Percentiles rank a stretch among this genome's conserved stretches.
phyloP scores from a whole-genome alignment of 2,888 invertebrate genomes.

The Chromoteleia sp. region DNA sequence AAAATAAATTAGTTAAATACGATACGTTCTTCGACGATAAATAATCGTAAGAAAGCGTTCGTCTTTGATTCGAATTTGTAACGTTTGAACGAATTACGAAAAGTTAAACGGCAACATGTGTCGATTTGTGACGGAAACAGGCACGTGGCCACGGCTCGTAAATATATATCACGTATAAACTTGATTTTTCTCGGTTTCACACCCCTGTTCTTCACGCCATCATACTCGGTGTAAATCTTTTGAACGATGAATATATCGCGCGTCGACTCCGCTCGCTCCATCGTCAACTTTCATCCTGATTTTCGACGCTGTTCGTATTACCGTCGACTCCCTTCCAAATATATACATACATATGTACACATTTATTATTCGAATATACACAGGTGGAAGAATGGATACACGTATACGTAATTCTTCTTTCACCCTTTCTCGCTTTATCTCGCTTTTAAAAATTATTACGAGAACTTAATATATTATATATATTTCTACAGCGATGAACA shows the following conservation, averaged over 20 bases:
- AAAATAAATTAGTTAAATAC: too few relatives aligned
- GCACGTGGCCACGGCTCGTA: slow-evolving; percentile 35
- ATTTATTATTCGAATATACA: slow-evolving; percentile 68
- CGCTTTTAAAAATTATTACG: slow-evolving; percentile 37
- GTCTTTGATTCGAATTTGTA: too few relatives aligned
- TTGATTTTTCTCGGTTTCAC: slow-evolving; percentile 66
- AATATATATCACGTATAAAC: slow-evolving; percentile 58
- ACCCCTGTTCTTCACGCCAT: slow-evolving; percentile 65
- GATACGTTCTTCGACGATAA: too few relatives aligned
- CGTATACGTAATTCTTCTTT: slow-evolving; percentile 38
- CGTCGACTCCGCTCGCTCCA: slow-evolving; percentile 52
- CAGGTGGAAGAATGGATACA: slow-evolving; percentile 53
- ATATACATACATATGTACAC: slow-evolving; percentile 69
- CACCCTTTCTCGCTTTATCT: slow-evolving; percentile 33
- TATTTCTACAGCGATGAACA: too few relatives aligned
- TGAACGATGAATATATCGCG: slow-evolving; percentile 63
- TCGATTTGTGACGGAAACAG: slow-evolving; percentile 15
- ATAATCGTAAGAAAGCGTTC: too few relatives aligned
- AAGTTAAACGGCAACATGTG: too few relatives aligned
- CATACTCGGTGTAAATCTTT: slow-evolving; percentile 66
- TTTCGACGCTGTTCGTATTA: slow-evolving; percentile 67
- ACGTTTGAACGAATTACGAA: too few relatives aligned
- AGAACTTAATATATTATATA: slow-evolving; percentile 23
- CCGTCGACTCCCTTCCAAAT: slow-evolving; percentile 62
- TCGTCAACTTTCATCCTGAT: slow-evolving; percentile 58